Percentiles rank a stretch among this genome's conserved stretches.
These are phyloP conservation scores for Trachymyrmex septentrionalis DNA, from an alignment of 1,140 invertebrate species.

Conservation along the genomic window DNA sequence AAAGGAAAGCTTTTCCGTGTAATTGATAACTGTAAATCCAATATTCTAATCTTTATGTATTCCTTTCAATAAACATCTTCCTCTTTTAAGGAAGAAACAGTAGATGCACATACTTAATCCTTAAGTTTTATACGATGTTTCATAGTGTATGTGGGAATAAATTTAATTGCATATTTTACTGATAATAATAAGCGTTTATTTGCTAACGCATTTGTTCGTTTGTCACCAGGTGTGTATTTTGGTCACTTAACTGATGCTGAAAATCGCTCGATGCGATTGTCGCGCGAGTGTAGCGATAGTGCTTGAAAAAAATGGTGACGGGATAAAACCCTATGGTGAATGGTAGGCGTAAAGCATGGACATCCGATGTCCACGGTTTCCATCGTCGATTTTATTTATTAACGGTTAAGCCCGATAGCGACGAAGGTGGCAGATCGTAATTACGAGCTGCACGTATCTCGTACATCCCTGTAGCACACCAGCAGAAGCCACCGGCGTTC, in stretches of 20 bases:
- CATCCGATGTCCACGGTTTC: conserved; percentile 30
- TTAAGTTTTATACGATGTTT: not conserved
- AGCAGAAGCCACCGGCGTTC: conserved; percentile 36
- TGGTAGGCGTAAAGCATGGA: conserved; percentile 26
- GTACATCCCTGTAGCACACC: conserved; percentile 30
- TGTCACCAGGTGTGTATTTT: not conserved
- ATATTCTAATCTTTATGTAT: not conserved
- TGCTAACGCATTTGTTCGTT: not conserved
- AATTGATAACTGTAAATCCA: not conserved
- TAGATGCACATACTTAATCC: not conserved
- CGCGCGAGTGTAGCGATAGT: conserved; percentile 5
- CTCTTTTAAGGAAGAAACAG: not conserved
- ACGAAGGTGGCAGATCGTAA: conserved; percentile 74
- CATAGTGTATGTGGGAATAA: not conserved
- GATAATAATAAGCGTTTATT: not conserved
- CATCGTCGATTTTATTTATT: conserved; percentile 66
- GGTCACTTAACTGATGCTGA: not conserved
- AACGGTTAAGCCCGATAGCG: conserved; percentile 44
- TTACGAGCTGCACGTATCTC: conserved; percentile 76
- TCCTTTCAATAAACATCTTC: not conserved
- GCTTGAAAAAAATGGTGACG: conserved; percentile 25
- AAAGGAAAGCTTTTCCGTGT: not conserved
- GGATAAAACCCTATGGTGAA: conserved; percentile 18
- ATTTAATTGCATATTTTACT: not conserved
- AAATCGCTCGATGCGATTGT: conserved; percentile 24